Evolutionary conservation across 2,888 invertebrate species (phyloP).

Genomic region (Acrobasis suavella): DNA sequence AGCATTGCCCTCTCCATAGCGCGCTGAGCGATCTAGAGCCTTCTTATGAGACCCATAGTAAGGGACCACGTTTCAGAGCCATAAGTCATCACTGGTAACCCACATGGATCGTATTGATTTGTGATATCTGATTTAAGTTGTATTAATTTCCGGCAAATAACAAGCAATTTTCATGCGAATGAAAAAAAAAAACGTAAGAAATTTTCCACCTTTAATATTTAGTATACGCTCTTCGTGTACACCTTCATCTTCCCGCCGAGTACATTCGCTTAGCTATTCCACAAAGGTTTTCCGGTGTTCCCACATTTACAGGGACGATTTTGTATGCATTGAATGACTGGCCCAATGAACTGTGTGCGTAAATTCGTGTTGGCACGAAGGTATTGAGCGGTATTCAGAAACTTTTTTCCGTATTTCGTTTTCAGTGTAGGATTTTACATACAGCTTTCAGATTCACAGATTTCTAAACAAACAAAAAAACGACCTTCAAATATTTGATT

Average conservation of each 20-base stretch:
- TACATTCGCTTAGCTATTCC: conserved; percentile 37
- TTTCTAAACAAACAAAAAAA: not conserved
- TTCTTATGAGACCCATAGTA: too few relatives aligned
- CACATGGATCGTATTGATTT: too few relatives aligned
- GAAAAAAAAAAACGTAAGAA: too few relatives aligned
- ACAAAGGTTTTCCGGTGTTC: conserved; percentile 48
- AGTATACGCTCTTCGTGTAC: not conserved
- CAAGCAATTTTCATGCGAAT: too few relatives aligned
- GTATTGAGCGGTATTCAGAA: conserved; percentile 9
- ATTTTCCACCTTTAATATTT: not conserved
- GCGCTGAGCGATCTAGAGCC: too few relatives aligned
- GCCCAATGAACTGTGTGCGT: conserved; percentile 41
- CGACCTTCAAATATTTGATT: not conserved
- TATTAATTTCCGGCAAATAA: too few relatives aligned
- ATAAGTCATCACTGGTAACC: too few relatives aligned
- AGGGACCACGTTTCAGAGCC: too few relatives aligned
- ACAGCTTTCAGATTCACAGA: not conserved
- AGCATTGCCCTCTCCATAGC: too few relatives aligned
- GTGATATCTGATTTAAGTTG: too few relatives aligned
- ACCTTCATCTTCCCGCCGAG: not conserved
- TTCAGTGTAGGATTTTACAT: not conserved
- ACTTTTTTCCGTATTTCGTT: conserved; percentile 4
- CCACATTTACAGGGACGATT: conserved; percentile 39
- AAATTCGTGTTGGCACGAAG: conserved; percentile 29
- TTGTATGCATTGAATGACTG: conserved; percentile 49